Evolutionary conservation across 2,113 vertebrate genomes (phyloP).

Genomic region (Ivindomyrus marchei): DNA sequence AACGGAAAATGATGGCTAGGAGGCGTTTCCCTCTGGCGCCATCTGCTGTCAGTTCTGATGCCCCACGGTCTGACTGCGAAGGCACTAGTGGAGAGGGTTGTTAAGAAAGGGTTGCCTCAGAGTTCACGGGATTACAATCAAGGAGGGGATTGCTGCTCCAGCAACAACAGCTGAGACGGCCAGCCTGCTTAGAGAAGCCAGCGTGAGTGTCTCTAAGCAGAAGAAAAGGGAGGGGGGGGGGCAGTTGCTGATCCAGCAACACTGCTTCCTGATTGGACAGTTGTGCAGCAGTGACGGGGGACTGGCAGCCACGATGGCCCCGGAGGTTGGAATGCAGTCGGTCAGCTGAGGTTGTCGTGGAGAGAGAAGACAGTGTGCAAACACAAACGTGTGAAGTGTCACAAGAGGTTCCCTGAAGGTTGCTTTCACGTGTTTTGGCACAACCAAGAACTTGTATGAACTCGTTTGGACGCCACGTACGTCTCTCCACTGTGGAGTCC

Average conservation of each 20-base stretch:
- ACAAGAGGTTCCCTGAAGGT: conserved; percentile 55
- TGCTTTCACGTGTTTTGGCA: conserved; percentile 54
- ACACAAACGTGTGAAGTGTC: conserved; percentile 37
- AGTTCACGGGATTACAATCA: conserved; percentile 23
- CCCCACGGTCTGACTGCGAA: conserved; percentile 39
- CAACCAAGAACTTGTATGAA: conserved; percentile 40
- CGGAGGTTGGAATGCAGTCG: conserved; percentile 7
- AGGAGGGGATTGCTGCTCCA: neutral
- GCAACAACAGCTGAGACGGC: neutral
- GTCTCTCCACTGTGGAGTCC: conserved; percentile 16
- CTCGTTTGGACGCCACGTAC: neutral
- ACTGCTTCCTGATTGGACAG: conserved; percentile 22
- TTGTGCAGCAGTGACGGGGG: neutral
- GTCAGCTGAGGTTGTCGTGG: neutral
- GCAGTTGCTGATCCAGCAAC: neutral
- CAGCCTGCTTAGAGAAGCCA: neutral
- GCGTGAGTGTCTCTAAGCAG: neutral
- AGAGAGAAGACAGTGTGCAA: conserved; percentile 9
- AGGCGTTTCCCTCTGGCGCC: neutral
- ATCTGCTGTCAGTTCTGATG: neutral
- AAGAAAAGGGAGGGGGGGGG: neutral
- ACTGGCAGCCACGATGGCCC: neutral
- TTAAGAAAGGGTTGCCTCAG: conserved; percentile 13
- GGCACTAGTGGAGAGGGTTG: conserved; percentile 52
- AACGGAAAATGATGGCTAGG: neutral